Percentiles rank a stretch among this genome's conserved stretches.
Conservation (phyloP, 1,140 invertebrate species). For the Lamellibrachia luymesi region DNA sequence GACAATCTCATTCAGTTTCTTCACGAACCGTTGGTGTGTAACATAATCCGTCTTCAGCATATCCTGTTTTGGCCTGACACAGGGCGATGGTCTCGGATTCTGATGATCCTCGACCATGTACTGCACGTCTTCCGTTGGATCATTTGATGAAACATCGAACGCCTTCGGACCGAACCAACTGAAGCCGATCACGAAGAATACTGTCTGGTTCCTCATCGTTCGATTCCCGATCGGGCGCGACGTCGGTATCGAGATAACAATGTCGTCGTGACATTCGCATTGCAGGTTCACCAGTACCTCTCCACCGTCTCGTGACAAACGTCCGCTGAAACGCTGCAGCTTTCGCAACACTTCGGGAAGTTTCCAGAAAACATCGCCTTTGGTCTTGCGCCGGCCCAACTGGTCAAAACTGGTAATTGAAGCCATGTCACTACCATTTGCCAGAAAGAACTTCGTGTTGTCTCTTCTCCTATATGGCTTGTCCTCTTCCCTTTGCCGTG, state of each 20-base stretch:
- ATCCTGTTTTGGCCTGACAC: background rate
- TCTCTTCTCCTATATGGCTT: constrained; percentile 30
- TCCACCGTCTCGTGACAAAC: constrained; percentile 20
- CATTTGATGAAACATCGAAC: constrained; percentile 27
- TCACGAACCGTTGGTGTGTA: background rate
- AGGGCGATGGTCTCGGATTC: background rate
- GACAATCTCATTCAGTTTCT: background rate
- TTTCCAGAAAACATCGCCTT: constrained; percentile 25
- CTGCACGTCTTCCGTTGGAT: constrained; percentile 9
- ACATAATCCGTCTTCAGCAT: background rate
- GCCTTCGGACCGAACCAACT: constrained; percentile 35
- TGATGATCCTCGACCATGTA: constrained; percentile 13
- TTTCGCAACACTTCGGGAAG: constrained; percentile 13
- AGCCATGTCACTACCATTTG: constrained; percentile 24
- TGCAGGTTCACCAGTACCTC: constrained; percentile 20
- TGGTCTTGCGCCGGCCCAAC: background rate
- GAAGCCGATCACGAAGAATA: constrained; percentile 34
- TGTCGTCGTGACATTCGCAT: background rate
- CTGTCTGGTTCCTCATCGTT: constrained; percentile 28
- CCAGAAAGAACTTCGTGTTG: constrained; percentile 32
- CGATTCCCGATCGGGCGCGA: constrained; percentile 26
- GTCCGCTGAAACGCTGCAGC: constrained; percentile 23
- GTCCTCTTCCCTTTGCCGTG: constrained; percentile 26
- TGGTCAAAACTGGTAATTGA: background rate
- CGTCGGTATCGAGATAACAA: constrained; percentile 26